Evolutionary conservation across 2,888 invertebrate genomes (phyloP).

Genomic region (Frankliniella fusca): DNA sequence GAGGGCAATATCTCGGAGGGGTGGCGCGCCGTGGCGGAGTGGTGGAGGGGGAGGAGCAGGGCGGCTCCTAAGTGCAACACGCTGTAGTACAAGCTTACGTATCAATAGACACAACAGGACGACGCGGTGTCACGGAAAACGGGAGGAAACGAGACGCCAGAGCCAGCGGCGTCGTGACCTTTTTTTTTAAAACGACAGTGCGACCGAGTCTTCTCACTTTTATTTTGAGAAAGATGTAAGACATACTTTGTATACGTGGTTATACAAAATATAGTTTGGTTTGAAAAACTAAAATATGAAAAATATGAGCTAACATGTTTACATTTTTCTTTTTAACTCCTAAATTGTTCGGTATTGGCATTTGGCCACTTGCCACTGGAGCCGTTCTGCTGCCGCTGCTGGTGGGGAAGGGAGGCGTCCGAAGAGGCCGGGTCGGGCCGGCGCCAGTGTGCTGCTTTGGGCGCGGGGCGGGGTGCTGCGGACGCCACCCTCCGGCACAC

Average conservation of each 20-base stretch:
- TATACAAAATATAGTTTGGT: background rate
- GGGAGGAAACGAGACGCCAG: background rate
- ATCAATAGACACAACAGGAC: conserved; percentile 16
- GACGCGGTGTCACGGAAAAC: conserved; percentile 32
- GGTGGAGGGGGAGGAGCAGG: conserved; percentile 36
- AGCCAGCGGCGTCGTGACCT: too few species aligned
- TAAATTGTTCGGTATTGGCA: too few species aligned
- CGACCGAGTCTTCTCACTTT: too few species aligned
- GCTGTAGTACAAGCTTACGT: conserved; percentile 3
- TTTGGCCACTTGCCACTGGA: too few species aligned
- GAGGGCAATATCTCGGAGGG: background rate
- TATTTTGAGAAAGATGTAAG: too few species aligned
- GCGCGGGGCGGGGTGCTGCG: background rate
- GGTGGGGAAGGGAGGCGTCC: too few species aligned
- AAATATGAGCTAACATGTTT: background rate
- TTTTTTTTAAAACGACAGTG: too few species aligned
- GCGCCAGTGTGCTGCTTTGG: too few species aligned
- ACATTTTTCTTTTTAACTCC: too few species aligned
- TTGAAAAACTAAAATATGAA: background rate
- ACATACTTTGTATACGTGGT: too few species aligned
- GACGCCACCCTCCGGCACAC: conserved; percentile 13
- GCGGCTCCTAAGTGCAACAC: conserved; percentile 35
- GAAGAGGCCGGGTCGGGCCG: too few species aligned
- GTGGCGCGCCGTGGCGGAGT: background rate
- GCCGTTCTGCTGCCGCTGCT: too few species aligned